phyloP scores from a whole-genome alignment of 2,888 invertebrate genomes.

The Ischnura elegans region DNA sequence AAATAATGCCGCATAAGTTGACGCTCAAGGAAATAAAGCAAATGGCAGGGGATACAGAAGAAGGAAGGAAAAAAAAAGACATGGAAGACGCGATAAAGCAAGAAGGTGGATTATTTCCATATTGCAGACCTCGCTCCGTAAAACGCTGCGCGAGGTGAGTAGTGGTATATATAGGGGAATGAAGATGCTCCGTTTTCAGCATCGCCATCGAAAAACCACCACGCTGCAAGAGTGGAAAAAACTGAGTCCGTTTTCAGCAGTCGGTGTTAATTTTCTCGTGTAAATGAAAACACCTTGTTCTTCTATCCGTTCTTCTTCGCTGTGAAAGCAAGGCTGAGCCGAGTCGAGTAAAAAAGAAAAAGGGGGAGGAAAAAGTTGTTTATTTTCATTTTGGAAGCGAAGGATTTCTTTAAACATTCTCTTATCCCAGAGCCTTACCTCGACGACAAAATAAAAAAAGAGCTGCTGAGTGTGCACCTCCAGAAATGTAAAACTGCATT shows the following conservation, averaged over 20 bases:
- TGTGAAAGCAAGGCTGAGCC: not conserved
- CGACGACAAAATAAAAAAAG: not conserved
- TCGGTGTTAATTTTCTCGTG: not conserved
- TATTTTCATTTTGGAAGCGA: not conserved
- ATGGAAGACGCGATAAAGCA: not conserved
- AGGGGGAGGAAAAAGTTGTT: not conserved
- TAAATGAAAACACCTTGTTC: not conserved
- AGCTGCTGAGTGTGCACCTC: not conserved
- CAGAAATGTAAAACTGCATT: not conserved
- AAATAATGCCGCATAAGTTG: no score
- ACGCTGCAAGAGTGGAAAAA: not conserved
- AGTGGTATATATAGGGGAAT: not conserved
- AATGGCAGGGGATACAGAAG: not conserved
- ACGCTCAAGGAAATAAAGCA: no score
- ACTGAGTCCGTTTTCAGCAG: constrained; percentile 11
- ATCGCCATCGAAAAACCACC: constrained; percentile 5
- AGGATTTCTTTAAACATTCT: not conserved
- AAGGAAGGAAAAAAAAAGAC: not conserved
- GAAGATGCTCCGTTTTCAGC: not conserved
- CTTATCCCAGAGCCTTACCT: not conserved
- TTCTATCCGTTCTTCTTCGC: not conserved
- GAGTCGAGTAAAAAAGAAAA: not conserved
- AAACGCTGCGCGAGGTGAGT: not conserved
- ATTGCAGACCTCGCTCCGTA: not conserved
- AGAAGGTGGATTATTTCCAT: not conserved